Conservation (phyloP, 2,797 vertebrate species). For the Varecia variegata region DNA sequence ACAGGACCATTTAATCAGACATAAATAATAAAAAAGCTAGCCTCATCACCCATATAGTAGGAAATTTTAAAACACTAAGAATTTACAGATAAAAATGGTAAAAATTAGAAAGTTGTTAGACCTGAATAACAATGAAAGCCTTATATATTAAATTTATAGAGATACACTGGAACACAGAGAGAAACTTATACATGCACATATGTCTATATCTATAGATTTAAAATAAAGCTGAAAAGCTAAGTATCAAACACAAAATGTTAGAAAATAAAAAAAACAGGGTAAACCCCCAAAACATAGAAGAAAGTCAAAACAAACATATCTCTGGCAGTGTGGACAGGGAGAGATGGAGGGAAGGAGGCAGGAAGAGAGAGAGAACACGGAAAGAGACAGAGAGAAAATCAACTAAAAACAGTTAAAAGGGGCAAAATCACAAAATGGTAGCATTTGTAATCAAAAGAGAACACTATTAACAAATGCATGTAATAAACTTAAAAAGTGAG, state of each 20-base stretch:
- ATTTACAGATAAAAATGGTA: background rate
- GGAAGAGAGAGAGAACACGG: background rate
- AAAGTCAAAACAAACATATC: background rate
- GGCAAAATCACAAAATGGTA: background rate
- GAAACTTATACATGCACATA: background rate
- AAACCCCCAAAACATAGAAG: background rate
- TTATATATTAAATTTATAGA: background rate
- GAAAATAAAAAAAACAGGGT: background rate
- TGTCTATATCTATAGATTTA: background rate
- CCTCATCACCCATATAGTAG: background rate
- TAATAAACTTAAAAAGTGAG: background rate
- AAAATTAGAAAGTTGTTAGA: background rate
- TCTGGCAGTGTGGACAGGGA: background rate
- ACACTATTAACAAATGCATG: background rate
- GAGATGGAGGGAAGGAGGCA: background rate
- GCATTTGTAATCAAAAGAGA: slow-evolving; percentile 4
- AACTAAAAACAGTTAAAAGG: background rate
- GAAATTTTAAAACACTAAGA: background rate
- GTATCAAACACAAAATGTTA: background rate
- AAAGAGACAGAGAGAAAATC: background rate
- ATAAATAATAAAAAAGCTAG: background rate
- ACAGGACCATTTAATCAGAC: background rate
- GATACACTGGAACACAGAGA: background rate
- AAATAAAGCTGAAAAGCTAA: background rate
- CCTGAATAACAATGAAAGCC: background rate